Conservation (phyloP, 2,113 vertebrate genomes). For the Tretioscincus oriximinensis region DNA sequence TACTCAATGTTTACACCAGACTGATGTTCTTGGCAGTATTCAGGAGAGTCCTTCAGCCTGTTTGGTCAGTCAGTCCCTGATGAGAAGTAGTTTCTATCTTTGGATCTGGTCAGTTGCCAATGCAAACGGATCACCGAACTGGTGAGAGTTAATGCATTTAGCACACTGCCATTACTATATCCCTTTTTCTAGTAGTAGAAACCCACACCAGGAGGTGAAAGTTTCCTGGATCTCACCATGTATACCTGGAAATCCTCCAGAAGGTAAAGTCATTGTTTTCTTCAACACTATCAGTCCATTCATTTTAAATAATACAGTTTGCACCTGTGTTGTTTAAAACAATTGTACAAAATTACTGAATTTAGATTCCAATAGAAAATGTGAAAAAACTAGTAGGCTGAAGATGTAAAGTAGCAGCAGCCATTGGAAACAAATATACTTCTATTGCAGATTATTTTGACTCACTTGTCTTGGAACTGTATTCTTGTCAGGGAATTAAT, state of each 20-base stretch:
- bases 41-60: background rate
- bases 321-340: background rate
- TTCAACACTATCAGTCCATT: no score
- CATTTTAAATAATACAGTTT: constrained; percentile 19
- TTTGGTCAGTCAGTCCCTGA: constrained; percentile 2
- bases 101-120: background rate
- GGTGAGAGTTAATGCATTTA: constrained; percentile 29
- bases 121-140: background rate
- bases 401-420: constrained; percentile 8
- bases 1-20: fast-evolving
- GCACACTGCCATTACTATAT: background rate
- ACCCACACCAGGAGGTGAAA: background rate
- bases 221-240: background rate
- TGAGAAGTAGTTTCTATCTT: background rate
- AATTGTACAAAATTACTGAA: background rate
- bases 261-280: background rate
- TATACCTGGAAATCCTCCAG: constrained; percentile 23
- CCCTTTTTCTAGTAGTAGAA: background rate
- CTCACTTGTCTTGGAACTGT: background rate
- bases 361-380: background rate
- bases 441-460: background rate
- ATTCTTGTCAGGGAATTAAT: background rate
- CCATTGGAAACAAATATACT: constrained; percentile 8
- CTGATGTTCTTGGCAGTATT: background rate
- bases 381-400: constrained; percentile 11